Evolutionary conservation across 2,797 vertebrate genomes (phyloP).

Genomic region (Pelobates cultripes): DNA sequence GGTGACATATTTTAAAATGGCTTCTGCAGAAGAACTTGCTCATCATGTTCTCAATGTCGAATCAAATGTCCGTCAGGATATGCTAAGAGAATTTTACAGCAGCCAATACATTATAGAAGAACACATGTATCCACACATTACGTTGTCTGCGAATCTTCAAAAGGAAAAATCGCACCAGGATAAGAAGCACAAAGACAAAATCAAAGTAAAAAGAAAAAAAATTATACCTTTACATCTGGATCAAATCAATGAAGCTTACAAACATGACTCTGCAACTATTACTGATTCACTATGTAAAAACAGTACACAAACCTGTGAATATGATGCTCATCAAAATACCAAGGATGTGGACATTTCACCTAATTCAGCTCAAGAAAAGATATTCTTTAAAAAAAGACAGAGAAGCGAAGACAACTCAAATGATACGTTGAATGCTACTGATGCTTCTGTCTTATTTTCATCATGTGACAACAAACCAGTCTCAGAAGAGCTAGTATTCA

Average conservation of each 20-base stretch:
- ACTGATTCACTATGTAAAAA: background rate
- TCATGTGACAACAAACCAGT: background rate
- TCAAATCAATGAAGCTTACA: background rate
- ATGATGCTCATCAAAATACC: background rate
- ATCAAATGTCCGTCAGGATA: constrained; percentile 78
- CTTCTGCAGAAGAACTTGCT: constrained; percentile 78
- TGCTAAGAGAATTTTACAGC: constrained; percentile 81
- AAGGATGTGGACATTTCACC: constrained; percentile 52
- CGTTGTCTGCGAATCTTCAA: constrained; percentile 55
- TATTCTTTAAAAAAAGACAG: constrained; percentile 48
- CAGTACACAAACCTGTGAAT: constrained; percentile 56
- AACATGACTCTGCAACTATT: background rate
- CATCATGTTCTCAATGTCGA: constrained; percentile 70
- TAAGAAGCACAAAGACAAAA: constrained; percentile 3
- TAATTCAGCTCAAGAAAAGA: constrained; percentile 52
- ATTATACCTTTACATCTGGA: background rate
- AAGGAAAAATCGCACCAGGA: constrained; percentile 5
- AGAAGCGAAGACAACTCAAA: constrained; percentile 36
- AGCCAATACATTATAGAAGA: constrained; percentile 74
- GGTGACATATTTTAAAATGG: constrained; percentile 75
- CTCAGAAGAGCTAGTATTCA: constrained; percentile 36
- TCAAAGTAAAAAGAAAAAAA: constrained; percentile 55
- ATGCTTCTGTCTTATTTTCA: background rate
- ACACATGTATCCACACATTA: constrained; percentile 67
- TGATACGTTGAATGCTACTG: background rate